These are phyloP conservation scores for Saxidomus purpurata DNA, from an alignment of 1,140 invertebrate genomes.

Conservation along the genomic window DNA sequence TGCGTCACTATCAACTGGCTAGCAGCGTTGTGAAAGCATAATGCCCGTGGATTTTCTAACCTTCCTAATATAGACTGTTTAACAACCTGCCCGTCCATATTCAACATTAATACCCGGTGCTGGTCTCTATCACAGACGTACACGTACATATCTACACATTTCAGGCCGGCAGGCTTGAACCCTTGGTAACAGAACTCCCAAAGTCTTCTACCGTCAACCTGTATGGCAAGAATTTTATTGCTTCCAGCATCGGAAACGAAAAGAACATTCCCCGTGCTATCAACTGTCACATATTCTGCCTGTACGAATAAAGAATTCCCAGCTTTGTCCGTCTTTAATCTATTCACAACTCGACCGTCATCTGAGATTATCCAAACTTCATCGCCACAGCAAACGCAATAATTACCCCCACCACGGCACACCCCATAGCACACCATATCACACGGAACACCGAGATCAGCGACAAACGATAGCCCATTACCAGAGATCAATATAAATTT, in stretches of 20 bases:
- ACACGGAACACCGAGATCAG: constrained; percentile 62
- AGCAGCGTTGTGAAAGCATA: constrained; percentile 22
- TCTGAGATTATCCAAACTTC: constrained; percentile 62
- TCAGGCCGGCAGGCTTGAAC: constrained; percentile 56
- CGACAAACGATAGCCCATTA: constrained; percentile 40
- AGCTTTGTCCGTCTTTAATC: constrained; percentile 39
- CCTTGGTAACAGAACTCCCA: constrained; percentile 63
- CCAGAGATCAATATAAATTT: constrained; percentile 53
- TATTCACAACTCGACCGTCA: constrained; percentile 46
- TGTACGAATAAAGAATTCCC: constrained; percentile 50
- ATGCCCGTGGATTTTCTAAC: constrained; percentile 53
- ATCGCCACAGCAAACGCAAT: constrained; percentile 59
- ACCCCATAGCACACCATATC: constrained; percentile 62
- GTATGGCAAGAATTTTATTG: constrained; percentile 49
- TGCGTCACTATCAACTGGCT: constrained; percentile 46
- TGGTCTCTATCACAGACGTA: constrained; percentile 60
- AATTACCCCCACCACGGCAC: constrained; percentile 34
- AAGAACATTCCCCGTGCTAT: constrained; percentile 18
- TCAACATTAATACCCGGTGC: constrained; percentile 54
- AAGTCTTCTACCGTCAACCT: constrained; percentile 38
- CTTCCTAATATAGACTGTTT: constrained; percentile 53
- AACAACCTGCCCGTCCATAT: constrained; percentile 46
- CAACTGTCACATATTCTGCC: constrained; percentile 55
- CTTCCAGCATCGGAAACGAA: constrained; percentile 52
- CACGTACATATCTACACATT: constrained; percentile 36